Evolutionary conservation across 2,113 vertebrate genomes (phyloP).

Genomic region (Propithecus coquereli): DNA sequence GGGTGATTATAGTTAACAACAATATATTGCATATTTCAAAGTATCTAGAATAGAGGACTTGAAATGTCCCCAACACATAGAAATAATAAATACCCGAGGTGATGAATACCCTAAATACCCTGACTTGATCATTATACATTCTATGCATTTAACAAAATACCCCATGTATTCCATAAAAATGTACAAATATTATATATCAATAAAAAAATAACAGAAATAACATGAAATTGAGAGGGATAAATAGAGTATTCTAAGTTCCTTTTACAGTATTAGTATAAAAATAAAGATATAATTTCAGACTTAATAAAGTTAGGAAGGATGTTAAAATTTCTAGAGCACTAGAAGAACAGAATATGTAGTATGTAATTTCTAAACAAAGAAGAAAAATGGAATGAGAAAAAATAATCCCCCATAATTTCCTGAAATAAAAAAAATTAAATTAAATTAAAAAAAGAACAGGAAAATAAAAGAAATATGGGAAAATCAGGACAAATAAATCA

Average conservation of each 20-base stretch:
- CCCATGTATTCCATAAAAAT: too few species aligned
- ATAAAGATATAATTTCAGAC: neutral
- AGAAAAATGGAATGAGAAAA: neutral
- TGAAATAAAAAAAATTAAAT: too few species aligned
- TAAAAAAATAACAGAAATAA: neutral
- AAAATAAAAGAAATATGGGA: neutral
- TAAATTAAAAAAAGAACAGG: neutral
- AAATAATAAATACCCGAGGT: too few species aligned
- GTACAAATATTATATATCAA: too few species aligned
- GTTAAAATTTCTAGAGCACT: neutral
- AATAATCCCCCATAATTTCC: neutral
- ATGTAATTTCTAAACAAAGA: neutral
- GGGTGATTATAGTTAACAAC: too few species aligned
- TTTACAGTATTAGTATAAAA: neutral
- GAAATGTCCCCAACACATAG: too few species aligned
- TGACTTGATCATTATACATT: too few species aligned
- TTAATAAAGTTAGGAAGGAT: neutral
- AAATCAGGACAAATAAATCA: neutral
- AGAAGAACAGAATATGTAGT: neutral
- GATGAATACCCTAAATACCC: too few species aligned
- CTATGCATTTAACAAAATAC: too few species aligned
- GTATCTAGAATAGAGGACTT: too few species aligned
- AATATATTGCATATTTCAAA: too few species aligned
- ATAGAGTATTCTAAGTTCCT: neutral
- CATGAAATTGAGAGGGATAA: neutral